phyloP scores from a whole-genome alignment of 2,797 vertebrate species.

The Clarias fuscus region DNA sequence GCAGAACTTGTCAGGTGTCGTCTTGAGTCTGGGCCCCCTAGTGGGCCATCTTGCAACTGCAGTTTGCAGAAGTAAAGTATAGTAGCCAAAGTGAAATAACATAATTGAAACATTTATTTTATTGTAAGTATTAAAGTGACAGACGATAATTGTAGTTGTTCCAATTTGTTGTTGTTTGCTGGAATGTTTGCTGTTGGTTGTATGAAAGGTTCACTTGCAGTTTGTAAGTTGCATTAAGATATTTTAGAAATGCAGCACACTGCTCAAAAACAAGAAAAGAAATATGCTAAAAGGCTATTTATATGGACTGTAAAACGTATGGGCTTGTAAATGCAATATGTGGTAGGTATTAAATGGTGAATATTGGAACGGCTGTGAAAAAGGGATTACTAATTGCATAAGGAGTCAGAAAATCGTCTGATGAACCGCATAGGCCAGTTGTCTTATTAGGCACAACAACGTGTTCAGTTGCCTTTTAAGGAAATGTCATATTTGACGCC shows the following conservation, averaged over 20 bases:
- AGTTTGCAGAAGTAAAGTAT: neutral
- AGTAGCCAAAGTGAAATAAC: neutral
- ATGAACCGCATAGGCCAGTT: neutral
- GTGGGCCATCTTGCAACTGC: neutral
- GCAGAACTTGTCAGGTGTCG: neutral
- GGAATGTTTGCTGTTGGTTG: neutral
- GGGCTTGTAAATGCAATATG: neutral
- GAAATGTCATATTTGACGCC: constrained; percentile 32
- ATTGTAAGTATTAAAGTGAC: no score
- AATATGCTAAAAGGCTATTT: neutral
- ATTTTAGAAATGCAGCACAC: neutral
- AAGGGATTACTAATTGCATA: neutral
- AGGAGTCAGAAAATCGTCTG: neutral
- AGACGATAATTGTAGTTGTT: neutral
- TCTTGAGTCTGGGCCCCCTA: neutral
- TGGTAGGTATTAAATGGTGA: neutral
- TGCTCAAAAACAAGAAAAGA: neutral
- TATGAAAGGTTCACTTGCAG: neutral
- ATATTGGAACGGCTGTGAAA: neutral
- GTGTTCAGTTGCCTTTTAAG: constrained; percentile 27
- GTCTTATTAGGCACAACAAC: neutral
- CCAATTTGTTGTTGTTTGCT: neutral
- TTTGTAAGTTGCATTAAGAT: neutral
- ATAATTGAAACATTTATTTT: neutral
- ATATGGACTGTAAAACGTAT: neutral